Evolutionary conservation across 1,140 invertebrate genomes (phyloP).

Genomic region (Phymorhynchus buccinoides): DNA sequence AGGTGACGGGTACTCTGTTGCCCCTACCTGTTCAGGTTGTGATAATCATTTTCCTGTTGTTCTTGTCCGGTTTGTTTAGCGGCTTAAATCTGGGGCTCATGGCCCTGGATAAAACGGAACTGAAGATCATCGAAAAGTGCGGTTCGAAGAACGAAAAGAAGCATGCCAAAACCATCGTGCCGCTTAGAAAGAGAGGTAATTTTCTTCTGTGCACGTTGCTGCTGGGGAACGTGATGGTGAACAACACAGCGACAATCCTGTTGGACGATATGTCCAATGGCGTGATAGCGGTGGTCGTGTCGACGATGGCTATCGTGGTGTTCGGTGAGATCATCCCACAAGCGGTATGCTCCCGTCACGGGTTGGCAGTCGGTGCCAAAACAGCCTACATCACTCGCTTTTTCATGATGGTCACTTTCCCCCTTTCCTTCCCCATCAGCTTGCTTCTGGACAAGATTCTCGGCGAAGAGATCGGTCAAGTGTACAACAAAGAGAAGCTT

Average conservation of each 20-base stretch:
- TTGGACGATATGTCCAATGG: conserved; percentile 93
- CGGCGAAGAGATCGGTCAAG: conserved; percentile 95
- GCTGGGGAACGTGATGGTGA: conserved; percentile 97
- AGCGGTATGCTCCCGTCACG: conserved; percentile 94
- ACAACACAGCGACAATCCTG: conserved; percentile 96
- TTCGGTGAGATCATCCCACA: conserved; percentile 97
- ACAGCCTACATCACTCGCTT: conserved; percentile 94
- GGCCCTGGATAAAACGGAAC: conserved; percentile 94
- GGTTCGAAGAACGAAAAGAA: conserved; percentile 73
- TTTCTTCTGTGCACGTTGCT: conserved; percentile 94
- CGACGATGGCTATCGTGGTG: conserved; percentile 94
- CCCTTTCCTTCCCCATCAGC: conserved; percentile 94
- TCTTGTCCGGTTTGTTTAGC: conserved; percentile 83
- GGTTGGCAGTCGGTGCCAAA: conserved; percentile 94
- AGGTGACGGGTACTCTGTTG: conserved; percentile 56
- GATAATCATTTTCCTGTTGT: conserved; percentile 84
- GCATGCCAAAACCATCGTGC: conserved; percentile 73
- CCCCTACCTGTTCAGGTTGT: conserved; percentile 79
- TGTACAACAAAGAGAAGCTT: conserved; percentile 95
- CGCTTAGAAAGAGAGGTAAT: conserved; percentile 83
- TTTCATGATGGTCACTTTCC: conserved; percentile 95
- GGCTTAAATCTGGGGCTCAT: conserved; percentile 97
- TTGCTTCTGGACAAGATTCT: conserved; percentile 92
- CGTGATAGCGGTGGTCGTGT: conserved; percentile 80
- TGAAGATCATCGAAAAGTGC: conserved; percentile 93